These are phyloP conservation scores for Somateria mollissima DNA, from an alignment of 2,797 vertebrate species.

Conservation along the genomic window DNA sequence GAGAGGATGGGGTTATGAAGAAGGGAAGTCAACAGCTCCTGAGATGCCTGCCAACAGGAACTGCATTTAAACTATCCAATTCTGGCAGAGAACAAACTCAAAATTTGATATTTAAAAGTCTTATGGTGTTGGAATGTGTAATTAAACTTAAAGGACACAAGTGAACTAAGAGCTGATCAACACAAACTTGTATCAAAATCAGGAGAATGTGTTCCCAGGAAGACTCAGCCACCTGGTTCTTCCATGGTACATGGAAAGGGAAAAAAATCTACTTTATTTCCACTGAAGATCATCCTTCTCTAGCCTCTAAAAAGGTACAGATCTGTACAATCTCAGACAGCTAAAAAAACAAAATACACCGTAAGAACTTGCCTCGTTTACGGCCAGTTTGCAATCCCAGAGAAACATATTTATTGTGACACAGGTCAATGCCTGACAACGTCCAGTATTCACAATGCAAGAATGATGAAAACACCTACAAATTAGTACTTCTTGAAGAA, in stretches of 20 bases:
- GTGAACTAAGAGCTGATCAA: conserved; percentile 23
- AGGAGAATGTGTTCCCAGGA: neutral
- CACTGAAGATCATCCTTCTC: neutral
- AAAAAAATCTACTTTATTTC: neutral
- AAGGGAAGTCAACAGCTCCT: conserved; percentile 29
- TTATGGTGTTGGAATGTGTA: neutral
- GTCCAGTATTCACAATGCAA: neutral
- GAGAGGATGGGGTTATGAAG: neutral
- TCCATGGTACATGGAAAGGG: neutral
- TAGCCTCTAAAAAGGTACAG: neutral
- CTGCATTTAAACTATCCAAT: neutral
- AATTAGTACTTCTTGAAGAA: neutral
- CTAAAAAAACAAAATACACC: neutral
- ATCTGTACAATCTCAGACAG: neutral
- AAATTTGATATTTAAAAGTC: conserved; percentile 52
- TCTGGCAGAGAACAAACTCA: conserved; percentile 42
- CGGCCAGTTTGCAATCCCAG: neutral
- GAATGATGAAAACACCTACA: neutral
- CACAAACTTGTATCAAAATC: conserved; percentile 1
- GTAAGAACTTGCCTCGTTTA: neutral
- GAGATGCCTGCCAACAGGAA: conserved; percentile 49
- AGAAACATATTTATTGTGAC: neutral
- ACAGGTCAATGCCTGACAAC: neutral
- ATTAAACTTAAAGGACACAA: conserved; percentile 42
- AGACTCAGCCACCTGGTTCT: neutral